These are phyloP conservation scores for Thaleichthys pacificus DNA, from an alignment of 2,797 vertebrate species.

Conservation along the genomic window DNA sequence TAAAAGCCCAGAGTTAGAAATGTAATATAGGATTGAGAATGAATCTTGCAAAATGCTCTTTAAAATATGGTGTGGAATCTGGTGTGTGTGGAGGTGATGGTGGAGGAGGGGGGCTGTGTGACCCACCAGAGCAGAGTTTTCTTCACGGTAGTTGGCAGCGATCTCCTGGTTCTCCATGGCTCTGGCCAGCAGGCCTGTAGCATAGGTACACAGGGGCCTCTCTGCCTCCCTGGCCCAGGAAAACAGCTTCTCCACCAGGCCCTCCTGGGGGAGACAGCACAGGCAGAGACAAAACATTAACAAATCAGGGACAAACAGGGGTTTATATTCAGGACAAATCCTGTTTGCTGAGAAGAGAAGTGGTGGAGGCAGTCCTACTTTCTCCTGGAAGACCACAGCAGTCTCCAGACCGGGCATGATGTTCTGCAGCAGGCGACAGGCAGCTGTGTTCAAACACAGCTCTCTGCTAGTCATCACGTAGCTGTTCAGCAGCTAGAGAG, in stretches of 20 bases:
- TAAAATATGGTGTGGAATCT: no score
- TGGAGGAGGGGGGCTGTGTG: not conserved
- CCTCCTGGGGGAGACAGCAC: slow-evolving; percentile 76
- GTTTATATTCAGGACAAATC: no score
- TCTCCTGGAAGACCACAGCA: slow-evolving; percentile 92
- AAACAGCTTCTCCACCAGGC: slow-evolving; percentile 91
- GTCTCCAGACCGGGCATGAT: slow-evolving; percentile 95
- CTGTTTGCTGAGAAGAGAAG: not conserved
- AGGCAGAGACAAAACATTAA: not conserved
- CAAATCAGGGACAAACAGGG: not conserved
- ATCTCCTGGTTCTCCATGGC: slow-evolving; percentile 97
- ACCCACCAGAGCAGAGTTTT: slow-evolving; percentile 88
- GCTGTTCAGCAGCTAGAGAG: slow-evolving; percentile 83
- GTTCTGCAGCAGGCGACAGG: slow-evolving; percentile 90
- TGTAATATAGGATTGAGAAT: not conserved
- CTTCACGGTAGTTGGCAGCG: slow-evolving; percentile 87
- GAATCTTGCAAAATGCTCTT: not conserved
- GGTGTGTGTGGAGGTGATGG: not conserved
- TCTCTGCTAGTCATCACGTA: slow-evolving; percentile 96
- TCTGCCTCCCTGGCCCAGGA: slow-evolving; percentile 89
- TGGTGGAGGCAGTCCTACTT: slow-evolving; percentile 67
- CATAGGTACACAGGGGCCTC: slow-evolving; percentile 84
- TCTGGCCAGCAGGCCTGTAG: slow-evolving; percentile 87
- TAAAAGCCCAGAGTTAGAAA: slow-evolving; percentile 26
- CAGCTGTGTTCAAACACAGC: slow-evolving; percentile 85